phyloP scores from a whole-genome alignment of 1,140 invertebrate genomes.

The Branchinecta lindahli region DNA sequence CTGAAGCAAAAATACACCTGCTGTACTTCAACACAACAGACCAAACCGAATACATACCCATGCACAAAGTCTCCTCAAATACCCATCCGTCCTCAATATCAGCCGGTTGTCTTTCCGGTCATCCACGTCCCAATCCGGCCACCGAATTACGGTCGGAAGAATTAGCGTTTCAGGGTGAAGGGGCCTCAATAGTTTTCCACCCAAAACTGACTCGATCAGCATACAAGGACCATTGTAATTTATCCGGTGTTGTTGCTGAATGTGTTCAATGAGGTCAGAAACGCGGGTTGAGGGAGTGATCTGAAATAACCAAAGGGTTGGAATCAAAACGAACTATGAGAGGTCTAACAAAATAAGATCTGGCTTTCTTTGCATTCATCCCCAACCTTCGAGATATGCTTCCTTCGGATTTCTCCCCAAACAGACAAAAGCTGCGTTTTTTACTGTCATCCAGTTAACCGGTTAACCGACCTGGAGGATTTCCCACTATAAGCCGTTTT shows the following conservation, averaged over 20 bases:
- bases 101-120: constrained; percentile 31
- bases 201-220: constrained; percentile 48
- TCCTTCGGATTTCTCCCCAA: no score
- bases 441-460: no score
- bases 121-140: constrained; percentile 67
- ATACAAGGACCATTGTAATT: constrained; percentile 34
- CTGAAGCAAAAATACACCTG: no score
- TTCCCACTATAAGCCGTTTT: no score
- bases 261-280: neutral
- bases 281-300: neutral
- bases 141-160: constrained; percentile 47
- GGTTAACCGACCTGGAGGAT: no score
- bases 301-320: neutral
- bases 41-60: neutral
- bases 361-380: no score
- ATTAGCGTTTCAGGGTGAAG: constrained; percentile 62
- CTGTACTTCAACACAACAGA: no score
- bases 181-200: constrained; percentile 49
- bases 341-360: no score
- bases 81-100: neutral
- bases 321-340: no score
- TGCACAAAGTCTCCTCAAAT: neutral
- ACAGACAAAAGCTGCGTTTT: no score
- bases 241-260: neutral
- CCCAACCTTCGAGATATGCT: no score